Conservation (phyloP, 1,140 invertebrate genomes). For the Zaprionus camerounensis region DNA sequence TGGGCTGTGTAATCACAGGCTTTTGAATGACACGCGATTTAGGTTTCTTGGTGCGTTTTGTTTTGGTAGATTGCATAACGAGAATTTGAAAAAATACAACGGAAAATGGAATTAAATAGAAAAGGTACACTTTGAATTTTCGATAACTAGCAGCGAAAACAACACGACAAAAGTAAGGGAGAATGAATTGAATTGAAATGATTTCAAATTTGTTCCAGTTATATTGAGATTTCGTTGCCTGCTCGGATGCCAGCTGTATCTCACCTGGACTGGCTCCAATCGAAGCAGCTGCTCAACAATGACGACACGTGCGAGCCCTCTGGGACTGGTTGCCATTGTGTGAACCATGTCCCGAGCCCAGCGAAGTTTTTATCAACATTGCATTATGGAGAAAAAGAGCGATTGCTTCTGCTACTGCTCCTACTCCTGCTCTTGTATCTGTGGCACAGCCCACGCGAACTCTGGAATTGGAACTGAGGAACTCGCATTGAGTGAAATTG, state of each 20-base stretch:
- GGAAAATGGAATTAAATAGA: neutral
- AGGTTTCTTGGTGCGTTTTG: conserved; percentile 51
- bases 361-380: conserved; percentile 63
- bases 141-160: neutral
- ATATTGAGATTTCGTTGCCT: neutral
- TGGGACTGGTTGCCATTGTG: conserved; percentile 72
- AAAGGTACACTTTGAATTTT: conserved; percentile 5
- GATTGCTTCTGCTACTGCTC: neutral
- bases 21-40: conserved; percentile 16
- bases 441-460: conserved; percentile 13
- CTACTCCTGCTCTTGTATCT: neutral
- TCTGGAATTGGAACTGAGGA: conserved; percentile 13
- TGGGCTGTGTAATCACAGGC: conserved; percentile 1
- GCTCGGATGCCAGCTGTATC: conserved; percentile 27
- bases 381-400: conserved; percentile 32
- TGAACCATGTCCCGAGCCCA: conserved; percentile 24
- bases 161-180: neutral
- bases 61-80: conserved; percentile 51
- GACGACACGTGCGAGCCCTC: conserved; percentile 61
- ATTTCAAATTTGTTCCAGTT: neutral
- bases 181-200: too few species aligned
- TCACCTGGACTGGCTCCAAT: conserved; percentile 61
- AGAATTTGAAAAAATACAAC: neutral
- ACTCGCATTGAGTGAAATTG: conserved; percentile 73
- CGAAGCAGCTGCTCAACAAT: conserved; percentile 71